Evolutionary conservation across 2,113 vertebrate species (phyloP).

Genomic region (Sorex araneus): DNA sequence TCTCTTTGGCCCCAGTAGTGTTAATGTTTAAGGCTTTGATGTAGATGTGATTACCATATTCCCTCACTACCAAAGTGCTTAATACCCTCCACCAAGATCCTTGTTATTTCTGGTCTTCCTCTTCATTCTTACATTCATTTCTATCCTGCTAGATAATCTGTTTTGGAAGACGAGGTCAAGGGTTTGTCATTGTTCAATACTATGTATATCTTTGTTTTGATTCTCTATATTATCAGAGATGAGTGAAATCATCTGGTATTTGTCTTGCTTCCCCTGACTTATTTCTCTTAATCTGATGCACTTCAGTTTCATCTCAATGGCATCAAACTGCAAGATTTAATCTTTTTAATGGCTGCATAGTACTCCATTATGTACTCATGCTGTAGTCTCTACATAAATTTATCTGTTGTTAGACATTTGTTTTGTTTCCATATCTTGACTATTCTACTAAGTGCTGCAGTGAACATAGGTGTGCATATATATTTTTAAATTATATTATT

Average conservation of each 20-base stretch:
- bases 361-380: neutral
- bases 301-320: neutral
- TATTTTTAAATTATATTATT: neutral
- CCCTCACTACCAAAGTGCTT: neutral
- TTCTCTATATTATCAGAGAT: neutral
- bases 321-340: neutral
- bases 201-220: neutral
- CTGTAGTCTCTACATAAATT: neutral
- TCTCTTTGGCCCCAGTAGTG: neutral
- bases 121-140: neutral
- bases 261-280: neutral
- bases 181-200: neutral
- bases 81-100: neutral
- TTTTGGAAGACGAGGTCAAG: neutral
- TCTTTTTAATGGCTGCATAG: neutral
- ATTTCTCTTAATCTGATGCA: neutral
- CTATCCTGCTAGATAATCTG: neutral
- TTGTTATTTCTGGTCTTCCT: neutral
- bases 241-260: neutral
- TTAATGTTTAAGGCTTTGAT: neutral
- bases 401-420: neutral
- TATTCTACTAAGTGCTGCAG: neutral
- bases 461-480: neutral
- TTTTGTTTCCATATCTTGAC: neutral
- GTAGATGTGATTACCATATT: neutral